A percentile compares a stretch with the other conserved stretches of the same genome.
Evolutionary conservation across 1,140 invertebrate species (phyloP).

Genomic region (Drosophila subpulchrella): DNA sequence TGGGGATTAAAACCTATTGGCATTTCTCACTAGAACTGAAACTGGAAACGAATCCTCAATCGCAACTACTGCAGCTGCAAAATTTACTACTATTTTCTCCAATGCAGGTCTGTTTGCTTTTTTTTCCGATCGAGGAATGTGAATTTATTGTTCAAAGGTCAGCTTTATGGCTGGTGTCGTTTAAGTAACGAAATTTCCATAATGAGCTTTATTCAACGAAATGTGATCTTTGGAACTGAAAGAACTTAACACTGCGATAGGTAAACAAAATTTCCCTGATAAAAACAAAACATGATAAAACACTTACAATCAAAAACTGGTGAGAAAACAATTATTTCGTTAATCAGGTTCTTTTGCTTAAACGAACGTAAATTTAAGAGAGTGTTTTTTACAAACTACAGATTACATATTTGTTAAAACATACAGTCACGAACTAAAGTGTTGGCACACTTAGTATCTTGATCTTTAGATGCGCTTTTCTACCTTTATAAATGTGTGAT

Average conservation of each 20-base stretch:
- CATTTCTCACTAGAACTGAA: constrained; percentile 11
- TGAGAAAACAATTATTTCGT: background rate
- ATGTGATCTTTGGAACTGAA: background rate
- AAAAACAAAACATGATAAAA: background rate
- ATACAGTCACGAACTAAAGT: too few relatives aligned
- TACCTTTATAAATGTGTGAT: too few relatives aligned
- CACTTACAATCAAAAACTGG: background rate
- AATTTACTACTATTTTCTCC: constrained; percentile 5
- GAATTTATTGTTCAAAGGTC: constrained; percentile 29
- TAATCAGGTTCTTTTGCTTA: background rate
- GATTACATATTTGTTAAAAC: too few relatives aligned
- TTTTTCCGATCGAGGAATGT: constrained; percentile 5
- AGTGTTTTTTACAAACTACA: too few relatives aligned
- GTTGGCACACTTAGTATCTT: too few relatives aligned
- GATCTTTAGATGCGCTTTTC: too few relatives aligned
- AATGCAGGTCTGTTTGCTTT: background rate
- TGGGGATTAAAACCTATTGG: constrained; percentile 22
- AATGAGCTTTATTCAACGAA: background rate
- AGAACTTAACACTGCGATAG: too few relatives aligned
- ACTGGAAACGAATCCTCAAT: constrained; percentile 10
- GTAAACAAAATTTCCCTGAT: background rate
- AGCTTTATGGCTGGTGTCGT: background rate
- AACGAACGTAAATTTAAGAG: too few relatives aligned
- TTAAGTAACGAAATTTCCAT: background rate
- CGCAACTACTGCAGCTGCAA: background rate